Base-by-base conservation (phyloP, 1,140 invertebrate genomes). In the Drosophila yakuba region DNA sequence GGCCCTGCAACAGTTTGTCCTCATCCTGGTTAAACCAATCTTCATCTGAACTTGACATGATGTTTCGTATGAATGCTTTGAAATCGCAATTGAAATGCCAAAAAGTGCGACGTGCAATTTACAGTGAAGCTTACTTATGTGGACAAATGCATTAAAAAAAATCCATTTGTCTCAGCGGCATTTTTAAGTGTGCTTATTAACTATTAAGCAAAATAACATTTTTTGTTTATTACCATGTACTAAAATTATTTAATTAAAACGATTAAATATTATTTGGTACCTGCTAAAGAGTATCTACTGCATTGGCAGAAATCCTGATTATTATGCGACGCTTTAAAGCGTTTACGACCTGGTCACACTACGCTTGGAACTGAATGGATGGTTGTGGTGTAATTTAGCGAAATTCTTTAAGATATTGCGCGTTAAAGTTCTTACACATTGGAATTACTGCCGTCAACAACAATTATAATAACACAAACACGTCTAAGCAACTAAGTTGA, bases 21-120 rank as follows among this genome's bases (percentile, higher is more conserved):
- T 90, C 85, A 47, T 92, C 91, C 56, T 90, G 80, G 12, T 81
- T 74, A 12, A 92, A 92, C 91, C 91, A 92, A 81, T 91, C 91
- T 15, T 88, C 82, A 48, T 90, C 83, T 0, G 84, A 84, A 4
- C 50, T 73, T 4, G 84, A 78, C 83, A 88, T 88, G 5, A 12
- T 51, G 5, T 23, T 47, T 35, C 4, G 15, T 20, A 7, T 12
- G 15, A 36, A n/a, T 6, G 8, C 3, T 4, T 25, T 25, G 25
- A 25, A 25, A 2, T 12, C 47, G 47, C 47, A 47, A n/a, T 6
- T 25, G 10, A 25, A 47, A 47, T 25, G 8, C 5, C 6, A 25
- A 32, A 10, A 10, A 32, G 2, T 10, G 8, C 3, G 8, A 10
- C 2, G 32, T 8, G 32, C 7, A 32, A 32, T 32, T 32, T 32